Conservation (phyloP, 92 coral and sea anemone genomes). For the Epizoanthus illoricatus region DNA sequence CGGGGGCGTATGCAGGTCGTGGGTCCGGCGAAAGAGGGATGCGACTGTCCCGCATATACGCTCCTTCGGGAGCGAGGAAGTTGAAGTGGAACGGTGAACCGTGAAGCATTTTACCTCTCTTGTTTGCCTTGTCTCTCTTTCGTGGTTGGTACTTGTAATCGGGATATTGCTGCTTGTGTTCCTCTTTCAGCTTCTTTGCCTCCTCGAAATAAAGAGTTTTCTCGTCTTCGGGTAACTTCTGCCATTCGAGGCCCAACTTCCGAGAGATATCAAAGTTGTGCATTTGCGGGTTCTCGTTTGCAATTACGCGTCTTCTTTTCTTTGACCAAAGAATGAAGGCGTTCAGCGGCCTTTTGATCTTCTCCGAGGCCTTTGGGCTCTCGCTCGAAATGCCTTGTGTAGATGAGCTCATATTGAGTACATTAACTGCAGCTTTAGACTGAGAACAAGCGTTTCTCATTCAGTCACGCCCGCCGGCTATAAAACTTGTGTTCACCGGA, state of each 20-base stretch:
- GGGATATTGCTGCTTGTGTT: constrained; percentile 89
- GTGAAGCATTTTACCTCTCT: constrained; percentile 75
- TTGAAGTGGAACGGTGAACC: constrained; percentile 81
- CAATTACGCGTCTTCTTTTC: constrained; percentile 91
- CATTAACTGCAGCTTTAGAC: background rate
- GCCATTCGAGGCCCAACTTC: constrained; percentile 96
- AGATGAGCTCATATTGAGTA: constrained; percentile 63
- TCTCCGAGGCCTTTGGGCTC: constrained; percentile 67
- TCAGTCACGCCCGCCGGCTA: constrained; percentile 28
- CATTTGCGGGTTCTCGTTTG: constrained; percentile 98
- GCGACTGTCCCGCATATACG: constrained; percentile 59
- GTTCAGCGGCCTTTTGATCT: constrained; percentile 95
- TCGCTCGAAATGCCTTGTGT: constrained; percentile 57
- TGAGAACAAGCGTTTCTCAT: background rate
- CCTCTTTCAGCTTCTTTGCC: constrained; percentile 91
- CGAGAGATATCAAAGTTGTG: constrained; percentile 98
- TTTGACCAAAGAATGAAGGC: constrained; percentile 99
- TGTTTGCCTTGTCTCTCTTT: constrained; percentile 86
- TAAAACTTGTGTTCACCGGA: constrained; percentile 30
- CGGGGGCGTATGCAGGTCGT: constrained; percentile 55
- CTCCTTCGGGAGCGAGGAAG: constrained; percentile 69
- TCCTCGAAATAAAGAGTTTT: constrained; percentile 91
- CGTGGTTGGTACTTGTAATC: constrained; percentile 98
- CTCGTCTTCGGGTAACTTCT: constrained; percentile 84
- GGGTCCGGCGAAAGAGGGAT: constrained; percentile 61